Base-by-base conservation (phyloP, 30 jellyfish, hydroid and myxozoan species). In the Chrysaora quinquecirrha region DNA sequence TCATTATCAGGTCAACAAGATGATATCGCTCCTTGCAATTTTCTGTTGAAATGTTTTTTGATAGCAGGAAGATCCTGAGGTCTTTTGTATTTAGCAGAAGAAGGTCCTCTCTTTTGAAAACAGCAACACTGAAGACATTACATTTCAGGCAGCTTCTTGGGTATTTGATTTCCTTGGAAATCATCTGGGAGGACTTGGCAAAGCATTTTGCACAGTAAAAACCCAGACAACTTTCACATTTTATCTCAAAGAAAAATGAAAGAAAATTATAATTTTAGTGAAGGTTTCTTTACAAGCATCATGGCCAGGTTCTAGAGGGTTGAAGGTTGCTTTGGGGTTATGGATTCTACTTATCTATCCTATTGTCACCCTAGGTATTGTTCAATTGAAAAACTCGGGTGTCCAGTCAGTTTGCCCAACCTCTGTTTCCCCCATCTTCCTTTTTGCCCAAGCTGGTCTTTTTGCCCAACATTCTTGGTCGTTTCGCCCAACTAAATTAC, bases 1-100 rank as follows among this genome's bases (percentile, higher is more conserved):
- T 87, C 99, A 95, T 95, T 10, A 95, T 65, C 74, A 88, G 70
- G 73, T 95, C 99, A 1, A 95, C 89, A 20, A 95, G 73, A 48
- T 95, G 96, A 34, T 64, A 88, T 46, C 81, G 88, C 58, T 95
- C 99, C 35, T 70, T 88, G 95, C 99, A 95, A 77, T 77, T 22
- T 33, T 75, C 66, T 10, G 89, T 83, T 20, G 97, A 76, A 56
- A 95, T 88, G 30, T 85, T 69, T n/a, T 76, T 84, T 30, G 83
- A 54, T 18, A 79, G 27, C 7, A 95, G 88, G 61, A 83, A 95
- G 23, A 65, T 71, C 35, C 84, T 71, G 71, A 95, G 68, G 60
- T 95, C 98, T 72, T 88, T 88, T 25, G 75, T 84, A 60, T 50
- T 73, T 20, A 95, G 85, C 19, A 95, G 87, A 25, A 78, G 80